These are phyloP conservation scores for Morone saxatilis DNA, from an alignment of 2,113 vertebrate species.

Conservation along the genomic window DNA sequence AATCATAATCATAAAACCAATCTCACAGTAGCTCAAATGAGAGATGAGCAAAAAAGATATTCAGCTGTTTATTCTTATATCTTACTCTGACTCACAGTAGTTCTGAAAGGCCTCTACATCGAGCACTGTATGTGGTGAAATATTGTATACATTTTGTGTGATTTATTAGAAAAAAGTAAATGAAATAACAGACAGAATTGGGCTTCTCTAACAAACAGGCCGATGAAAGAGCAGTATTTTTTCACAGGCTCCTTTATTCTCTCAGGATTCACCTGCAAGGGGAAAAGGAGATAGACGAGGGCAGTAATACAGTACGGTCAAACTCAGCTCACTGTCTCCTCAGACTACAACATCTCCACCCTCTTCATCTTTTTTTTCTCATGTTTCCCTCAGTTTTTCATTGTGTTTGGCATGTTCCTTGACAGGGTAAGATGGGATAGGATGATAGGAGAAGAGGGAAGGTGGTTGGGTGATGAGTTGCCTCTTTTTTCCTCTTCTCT, in stretches of 20 bases:
- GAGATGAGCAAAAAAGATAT: conserved; percentile 6
- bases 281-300: conserved; percentile 20
- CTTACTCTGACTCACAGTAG: no score
- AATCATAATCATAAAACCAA: conserved; percentile 45
- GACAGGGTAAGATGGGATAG: conserved; percentile 45
- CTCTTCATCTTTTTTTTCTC: conserved; percentile 21
- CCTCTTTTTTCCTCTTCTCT: background rate
- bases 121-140: background rate
- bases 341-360: background rate
- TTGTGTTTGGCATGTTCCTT: conserved; percentile 46
- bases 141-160: background rate
- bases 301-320: conserved; percentile 15
- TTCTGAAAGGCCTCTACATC: background rate
- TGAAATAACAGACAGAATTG: conserved; percentile 2
- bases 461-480: conserved; percentile 43
- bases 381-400: conserved; percentile 42
- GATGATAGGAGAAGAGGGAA: conserved; percentile 21
- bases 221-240: conserved; percentile 10
- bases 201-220: background rate
- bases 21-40: conserved; percentile 6
- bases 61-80: background rate
- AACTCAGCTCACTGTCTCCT: conserved; percentile 8
- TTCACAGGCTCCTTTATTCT: background rate
- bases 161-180: conserved; percentile 6
- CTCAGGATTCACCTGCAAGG: conserved; percentile 32